A percentile compares a stretch with the other conserved stretches of the same genome.
Conservation (phyloP, 2,888 invertebrate genomes). For the Apamea epomidion region DNA sequence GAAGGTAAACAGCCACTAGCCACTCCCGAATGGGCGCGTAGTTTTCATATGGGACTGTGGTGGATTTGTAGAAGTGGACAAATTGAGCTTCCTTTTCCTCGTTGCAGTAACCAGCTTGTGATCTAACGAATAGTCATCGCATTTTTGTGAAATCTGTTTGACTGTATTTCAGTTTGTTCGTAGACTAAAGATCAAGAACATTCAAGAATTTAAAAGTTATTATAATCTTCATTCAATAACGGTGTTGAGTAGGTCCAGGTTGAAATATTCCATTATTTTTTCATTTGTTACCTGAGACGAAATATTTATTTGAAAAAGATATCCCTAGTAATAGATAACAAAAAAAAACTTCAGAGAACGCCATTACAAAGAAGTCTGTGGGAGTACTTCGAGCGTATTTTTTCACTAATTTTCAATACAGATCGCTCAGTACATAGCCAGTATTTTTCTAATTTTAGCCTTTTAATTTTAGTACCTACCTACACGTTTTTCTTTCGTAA, state of each 20-base stretch:
- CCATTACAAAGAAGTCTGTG: slow-evolving; percentile 12
- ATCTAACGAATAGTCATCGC: neutral
- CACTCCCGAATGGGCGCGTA: slow-evolving; percentile 38
- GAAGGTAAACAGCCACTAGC: slow-evolving; percentile 52
- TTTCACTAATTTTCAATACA: slow-evolving; percentile 24
- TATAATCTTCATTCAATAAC: neutral
- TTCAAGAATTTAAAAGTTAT: slow-evolving; percentile 7
- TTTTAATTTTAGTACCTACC: slow-evolving; percentile 1
- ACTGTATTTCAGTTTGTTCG: neutral
- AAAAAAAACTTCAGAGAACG: slow-evolving; percentile 27
- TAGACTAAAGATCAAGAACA: neutral
- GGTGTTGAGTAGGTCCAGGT: neutral
- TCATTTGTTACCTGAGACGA: neutral
- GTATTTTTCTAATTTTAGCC: slow-evolving; percentile 1
- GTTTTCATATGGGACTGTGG: slow-evolving; percentile 14
- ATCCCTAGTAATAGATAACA: slow-evolving; percentile 23
- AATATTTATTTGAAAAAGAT: slow-evolving; percentile 21
- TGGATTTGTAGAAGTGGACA: slow-evolving; percentile 26
- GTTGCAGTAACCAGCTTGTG: slow-evolving; percentile 7
- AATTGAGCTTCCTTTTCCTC: slow-evolving; percentile 36
- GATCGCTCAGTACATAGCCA: neutral
- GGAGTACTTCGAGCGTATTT: slow-evolving; percentile 32
- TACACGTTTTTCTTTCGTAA: slow-evolving; percentile 7
- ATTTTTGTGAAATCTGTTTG: slow-evolving; percentile 7
- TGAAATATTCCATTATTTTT: slow-evolving; percentile 15